Conservation (phyloP, 2,888 invertebrate genomes). For the Eurytoma californica region DNA sequence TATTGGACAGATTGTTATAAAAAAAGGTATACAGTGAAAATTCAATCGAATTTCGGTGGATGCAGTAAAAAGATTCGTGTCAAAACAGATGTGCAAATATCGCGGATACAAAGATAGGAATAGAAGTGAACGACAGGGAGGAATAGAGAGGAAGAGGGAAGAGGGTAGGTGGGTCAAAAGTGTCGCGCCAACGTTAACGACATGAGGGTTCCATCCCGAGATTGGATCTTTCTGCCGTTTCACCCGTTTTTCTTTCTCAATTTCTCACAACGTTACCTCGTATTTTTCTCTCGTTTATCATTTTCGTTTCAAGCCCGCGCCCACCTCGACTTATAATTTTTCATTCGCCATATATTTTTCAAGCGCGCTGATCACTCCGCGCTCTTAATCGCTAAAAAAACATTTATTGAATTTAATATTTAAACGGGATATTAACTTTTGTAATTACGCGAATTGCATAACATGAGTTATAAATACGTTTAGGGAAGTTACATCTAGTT, state of each 20-base stretch:
- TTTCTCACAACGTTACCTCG: not conserved
- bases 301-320: not conserved
- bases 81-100: conserved; percentile 38
- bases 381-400: not conserved
- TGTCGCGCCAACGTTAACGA: conserved; percentile 46
- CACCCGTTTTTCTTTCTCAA: not conserved
- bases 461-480: no score
- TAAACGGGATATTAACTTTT: no score
- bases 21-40: conserved; percentile 14
- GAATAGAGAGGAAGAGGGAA: not conserved
- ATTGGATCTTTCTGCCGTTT: conserved; percentile 33
- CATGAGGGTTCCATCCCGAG: conserved; percentile 41
- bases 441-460: no score
- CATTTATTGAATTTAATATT: no score
- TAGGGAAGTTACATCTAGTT: no score
- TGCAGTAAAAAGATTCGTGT: conserved; percentile 13
- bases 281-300: conserved; percentile 23
- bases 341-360: not conserved
- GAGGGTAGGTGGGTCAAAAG: conserved; percentile 45
- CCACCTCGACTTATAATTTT: conserved; percentile 11
- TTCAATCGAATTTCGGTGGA: conserved; percentile 15
- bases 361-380: not conserved
- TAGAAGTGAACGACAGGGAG: conserved; percentile 25
- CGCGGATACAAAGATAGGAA: conserved; percentile 22
- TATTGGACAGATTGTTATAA: not conserved